These are phyloP conservation scores for Microcaecilia unicolor DNA, from an alignment of 2,797 vertebrate species.

Conservation along the genomic window DNA sequence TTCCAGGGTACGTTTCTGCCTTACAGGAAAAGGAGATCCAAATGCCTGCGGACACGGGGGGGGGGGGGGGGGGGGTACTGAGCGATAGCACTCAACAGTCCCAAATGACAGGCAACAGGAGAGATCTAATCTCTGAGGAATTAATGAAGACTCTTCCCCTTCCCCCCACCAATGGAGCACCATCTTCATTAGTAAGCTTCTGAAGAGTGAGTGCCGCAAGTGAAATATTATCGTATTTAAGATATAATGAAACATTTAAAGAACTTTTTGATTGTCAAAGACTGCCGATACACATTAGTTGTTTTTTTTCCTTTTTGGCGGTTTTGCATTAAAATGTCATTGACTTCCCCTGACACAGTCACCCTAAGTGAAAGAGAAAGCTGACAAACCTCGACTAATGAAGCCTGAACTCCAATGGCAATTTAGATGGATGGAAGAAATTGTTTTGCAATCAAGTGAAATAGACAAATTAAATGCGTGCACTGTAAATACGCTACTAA, in stretches of 20 bases:
- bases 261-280: constrained; percentile 13
- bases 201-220: constrained; percentile 19
- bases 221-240: constrained; percentile 30
- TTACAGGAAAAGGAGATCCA: background rate
- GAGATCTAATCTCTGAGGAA: background rate
- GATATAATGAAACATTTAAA: constrained; percentile 22
- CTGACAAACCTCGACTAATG: constrained; percentile 37
- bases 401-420: constrained; percentile 27
- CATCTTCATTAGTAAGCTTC: constrained; percentile 19
- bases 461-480: too few relatives aligned
- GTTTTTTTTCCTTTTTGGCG: constrained; percentile 17
- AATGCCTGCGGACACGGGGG: background rate
- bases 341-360: constrained; percentile 19
- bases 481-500: too few relatives aligned
- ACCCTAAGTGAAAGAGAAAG: constrained; percentile 16
- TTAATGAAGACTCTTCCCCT: constrained; percentile 15
- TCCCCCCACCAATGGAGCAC: background rate
- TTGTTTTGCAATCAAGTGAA: constrained; percentile 12
- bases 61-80: background rate
- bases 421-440: constrained; percentile 24
- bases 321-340: constrained; percentile 42
- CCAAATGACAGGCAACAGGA: background rate
- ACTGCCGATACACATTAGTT: constrained; percentile 24
- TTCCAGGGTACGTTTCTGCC: too few relatives aligned
- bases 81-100: background rate